phyloP scores from a whole-genome alignment of 2,888 invertebrate genomes.

The Diarsia rubi region DNA sequence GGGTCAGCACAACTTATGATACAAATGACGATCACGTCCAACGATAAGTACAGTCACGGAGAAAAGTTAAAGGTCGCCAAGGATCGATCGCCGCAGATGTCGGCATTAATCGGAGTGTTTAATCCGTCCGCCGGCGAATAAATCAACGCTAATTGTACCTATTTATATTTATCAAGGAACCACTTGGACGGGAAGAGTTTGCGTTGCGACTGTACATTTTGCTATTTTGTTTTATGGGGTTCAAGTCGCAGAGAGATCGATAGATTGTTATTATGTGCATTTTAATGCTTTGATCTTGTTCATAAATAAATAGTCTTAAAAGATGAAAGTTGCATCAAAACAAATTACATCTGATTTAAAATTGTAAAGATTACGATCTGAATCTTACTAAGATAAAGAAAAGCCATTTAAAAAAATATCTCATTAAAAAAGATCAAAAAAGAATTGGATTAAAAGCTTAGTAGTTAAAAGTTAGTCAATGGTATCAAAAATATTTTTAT shows the following conservation, averaged over 20 bases:
- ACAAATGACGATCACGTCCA: slow-evolving; percentile 66
- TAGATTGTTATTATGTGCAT: background rate
- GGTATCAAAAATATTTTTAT: background rate
- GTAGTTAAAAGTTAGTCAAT: slow-evolving; percentile 1
- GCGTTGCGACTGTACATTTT: slow-evolving; percentile 74
- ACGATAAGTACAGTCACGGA: slow-evolving; percentile 84
- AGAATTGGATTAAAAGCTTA: slow-evolving; percentile 9
- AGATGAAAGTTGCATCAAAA: slow-evolving; percentile 21
- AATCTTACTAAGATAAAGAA: background rate
- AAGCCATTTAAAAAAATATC: slow-evolving; percentile 9
- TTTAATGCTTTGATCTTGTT: background rate
- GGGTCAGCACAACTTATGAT: slow-evolving; percentile 62
- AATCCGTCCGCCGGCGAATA: slow-evolving; percentile 85
- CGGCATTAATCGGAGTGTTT: slow-evolving; percentile 87
- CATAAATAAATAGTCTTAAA: too few species aligned
- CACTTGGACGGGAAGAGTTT: slow-evolving; percentile 74
- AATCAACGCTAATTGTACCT: slow-evolving; percentile 87
- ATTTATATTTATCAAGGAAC: slow-evolving; percentile 87
- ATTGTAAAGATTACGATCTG: background rate
- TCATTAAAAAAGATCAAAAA: slow-evolving; percentile 4
- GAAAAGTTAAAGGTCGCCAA: slow-evolving; percentile 86
- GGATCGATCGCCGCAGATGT: slow-evolving; percentile 88
- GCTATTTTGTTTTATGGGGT: slow-evolving; percentile 48
- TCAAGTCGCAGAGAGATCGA: background rate
- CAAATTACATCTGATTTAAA: background rate